A percentile compares a stretch with the other conserved stretches of the same genome.
phyloP scores from a whole-genome alignment of 1,140 invertebrate genomes.

The Stratiolaelaps scimitus region DNA sequence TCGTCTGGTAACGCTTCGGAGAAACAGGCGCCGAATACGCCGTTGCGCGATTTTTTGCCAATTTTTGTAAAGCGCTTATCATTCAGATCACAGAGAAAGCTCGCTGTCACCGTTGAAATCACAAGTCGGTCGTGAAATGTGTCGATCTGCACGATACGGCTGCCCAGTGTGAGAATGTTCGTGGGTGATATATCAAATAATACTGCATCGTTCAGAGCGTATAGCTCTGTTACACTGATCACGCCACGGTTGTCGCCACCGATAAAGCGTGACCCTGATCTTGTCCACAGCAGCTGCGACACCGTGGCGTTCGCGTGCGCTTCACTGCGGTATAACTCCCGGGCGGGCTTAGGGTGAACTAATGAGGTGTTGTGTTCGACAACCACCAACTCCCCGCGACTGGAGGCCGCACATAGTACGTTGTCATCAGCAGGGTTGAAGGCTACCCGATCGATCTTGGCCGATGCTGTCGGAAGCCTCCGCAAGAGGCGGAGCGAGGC shows the following conservation, averaged over 20 bases:
- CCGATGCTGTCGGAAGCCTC: slow-evolving; percentile 9
- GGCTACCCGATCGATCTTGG: slow-evolving; percentile 13
- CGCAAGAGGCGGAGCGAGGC: background rate
- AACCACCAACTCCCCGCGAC: slow-evolving; percentile 1
- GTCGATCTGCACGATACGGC: slow-evolving; percentile 14
- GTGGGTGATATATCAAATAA: slow-evolving; percentile 21
- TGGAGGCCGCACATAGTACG: background rate
- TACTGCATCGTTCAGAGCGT: background rate
- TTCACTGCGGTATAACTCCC: background rate
- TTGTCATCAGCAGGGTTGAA: slow-evolving; percentile 6
- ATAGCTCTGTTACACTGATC: slow-evolving; percentile 3
- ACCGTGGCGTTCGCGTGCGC: background rate
- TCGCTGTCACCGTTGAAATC: slow-evolving; percentile 1
- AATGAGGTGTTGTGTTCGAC: background rate
- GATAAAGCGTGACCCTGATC: slow-evolving; percentile 1
- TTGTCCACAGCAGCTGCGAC: background rate
- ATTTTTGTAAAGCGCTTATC: slow-evolving; percentile 3
- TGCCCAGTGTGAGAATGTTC: slow-evolving; percentile 4
- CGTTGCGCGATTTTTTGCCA: slow-evolving; percentile 22
- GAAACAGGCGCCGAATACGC: slow-evolving; percentile 12
- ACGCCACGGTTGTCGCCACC: background rate
- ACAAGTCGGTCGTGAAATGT: background rate
- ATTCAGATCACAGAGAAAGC: background rate
- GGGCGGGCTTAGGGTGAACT: background rate
- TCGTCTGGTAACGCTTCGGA: background rate